Percentiles rank a stretch among this genome's conserved stretches.
Evolutionary conservation across 2,888 invertebrate species (phyloP).

Genomic region (Ditylenchus weischeri): DNA sequence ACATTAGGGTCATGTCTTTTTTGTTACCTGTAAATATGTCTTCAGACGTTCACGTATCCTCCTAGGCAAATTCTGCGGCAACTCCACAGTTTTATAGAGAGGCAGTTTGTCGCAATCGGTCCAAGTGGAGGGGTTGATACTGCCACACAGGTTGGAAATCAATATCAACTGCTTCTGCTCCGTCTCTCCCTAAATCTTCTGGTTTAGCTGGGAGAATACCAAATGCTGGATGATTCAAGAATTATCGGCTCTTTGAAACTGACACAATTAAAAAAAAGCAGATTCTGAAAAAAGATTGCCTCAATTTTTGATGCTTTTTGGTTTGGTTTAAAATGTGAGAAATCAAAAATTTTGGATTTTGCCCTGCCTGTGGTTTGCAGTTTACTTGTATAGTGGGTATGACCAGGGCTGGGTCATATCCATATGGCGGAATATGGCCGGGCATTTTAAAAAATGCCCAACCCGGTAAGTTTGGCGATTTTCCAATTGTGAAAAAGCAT

Average conservation of each 20-base stretch:
- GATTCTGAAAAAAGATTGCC: too few relatives aligned
- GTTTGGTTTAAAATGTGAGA: not conserved
- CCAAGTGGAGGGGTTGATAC: conserved; percentile 88
- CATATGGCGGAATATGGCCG: too few relatives aligned
- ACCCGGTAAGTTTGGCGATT: too few relatives aligned
- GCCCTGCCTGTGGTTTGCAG: too few relatives aligned
- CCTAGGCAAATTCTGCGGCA: conserved; percentile 29
- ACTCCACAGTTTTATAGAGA: conserved; percentile 31
- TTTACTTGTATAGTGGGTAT: too few relatives aligned
- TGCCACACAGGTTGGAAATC: conserved; percentile 92
- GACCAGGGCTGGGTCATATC: too few relatives aligned
- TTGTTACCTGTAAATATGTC: conserved; percentile 19
- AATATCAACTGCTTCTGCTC: conserved; percentile 91
- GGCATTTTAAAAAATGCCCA: too few relatives aligned
- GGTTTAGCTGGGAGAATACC: not conserved
- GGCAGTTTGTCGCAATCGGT: conserved; percentile 38
- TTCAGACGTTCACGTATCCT: conserved; percentile 22
- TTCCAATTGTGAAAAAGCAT: too few relatives aligned
- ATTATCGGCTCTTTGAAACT: too few relatives aligned
- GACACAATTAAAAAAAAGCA: too few relatives aligned
- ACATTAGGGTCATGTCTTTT: too few relatives aligned
- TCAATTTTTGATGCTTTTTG: not conserved
- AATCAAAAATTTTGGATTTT: too few relatives aligned
- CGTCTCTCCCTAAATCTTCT: conserved; percentile 72
- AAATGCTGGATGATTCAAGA: not conserved